Evolutionary conservation across 2,797 vertebrate genomes (phyloP).

Genomic region (Malacoraja senta): DNA sequence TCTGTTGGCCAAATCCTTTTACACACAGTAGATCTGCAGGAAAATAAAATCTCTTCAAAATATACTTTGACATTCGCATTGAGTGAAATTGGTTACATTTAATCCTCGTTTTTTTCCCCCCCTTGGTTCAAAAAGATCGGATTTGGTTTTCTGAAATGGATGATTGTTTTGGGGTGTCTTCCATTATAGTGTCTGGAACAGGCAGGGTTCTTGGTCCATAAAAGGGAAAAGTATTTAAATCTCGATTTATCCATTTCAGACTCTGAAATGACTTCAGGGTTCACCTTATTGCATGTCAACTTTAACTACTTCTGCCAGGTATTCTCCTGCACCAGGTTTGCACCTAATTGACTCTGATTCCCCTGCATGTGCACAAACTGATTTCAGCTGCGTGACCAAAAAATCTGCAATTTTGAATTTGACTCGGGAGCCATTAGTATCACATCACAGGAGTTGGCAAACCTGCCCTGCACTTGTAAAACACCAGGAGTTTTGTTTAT

Average conservation of each 20-base stretch:
- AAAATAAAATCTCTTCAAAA: not conserved
- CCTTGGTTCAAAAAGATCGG: not conserved
- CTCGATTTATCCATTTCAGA: not conserved
- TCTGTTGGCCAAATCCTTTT: not conserved
- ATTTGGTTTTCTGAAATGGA: not conserved
- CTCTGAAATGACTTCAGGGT: not conserved
- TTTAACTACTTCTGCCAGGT: not conserved
- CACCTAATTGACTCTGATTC: not conserved
- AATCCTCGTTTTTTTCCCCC: not conserved
- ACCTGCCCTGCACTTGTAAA: not conserved
- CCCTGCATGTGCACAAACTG: not conserved
- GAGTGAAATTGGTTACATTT: not conserved
- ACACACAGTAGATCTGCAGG: not conserved
- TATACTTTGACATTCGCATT: not conserved
- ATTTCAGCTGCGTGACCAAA: not conserved
- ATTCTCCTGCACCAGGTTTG: not conserved
- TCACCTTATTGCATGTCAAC: not conserved
- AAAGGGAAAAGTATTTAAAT: not conserved
- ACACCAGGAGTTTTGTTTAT: not conserved
- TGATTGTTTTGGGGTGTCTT: not conserved
- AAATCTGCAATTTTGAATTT: not conserved
- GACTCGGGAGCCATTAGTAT: not conserved
- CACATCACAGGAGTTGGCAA: not conserved
- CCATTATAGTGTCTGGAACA: not conserved
- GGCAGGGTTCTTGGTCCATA: not conserved